These are phyloP conservation scores for Microctonus aethiopoides DNA, from an alignment of 2,888 invertebrate genomes.

Conservation along the genomic window DNA sequence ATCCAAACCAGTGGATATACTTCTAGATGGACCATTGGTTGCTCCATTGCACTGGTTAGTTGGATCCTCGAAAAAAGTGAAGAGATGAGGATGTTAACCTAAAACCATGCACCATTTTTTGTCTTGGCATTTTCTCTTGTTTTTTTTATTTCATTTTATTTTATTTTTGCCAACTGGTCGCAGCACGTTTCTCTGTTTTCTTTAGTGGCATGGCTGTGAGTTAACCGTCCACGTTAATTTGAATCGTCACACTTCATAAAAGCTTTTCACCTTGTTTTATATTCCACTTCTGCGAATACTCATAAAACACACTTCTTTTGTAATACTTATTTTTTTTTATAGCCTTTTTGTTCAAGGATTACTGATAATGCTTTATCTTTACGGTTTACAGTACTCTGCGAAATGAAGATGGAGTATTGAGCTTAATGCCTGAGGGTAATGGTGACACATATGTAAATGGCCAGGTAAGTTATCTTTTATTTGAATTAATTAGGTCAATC, in stretches of 20 bases:
- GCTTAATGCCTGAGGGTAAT: constrained; percentile 66
- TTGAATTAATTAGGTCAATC: no score
- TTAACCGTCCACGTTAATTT: neutral
- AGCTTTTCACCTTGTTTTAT: neutral
- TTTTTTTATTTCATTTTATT: constrained; percentile 4
- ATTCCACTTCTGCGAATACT: neutral
- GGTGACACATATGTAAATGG: constrained; percentile 72
- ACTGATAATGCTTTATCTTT: neutral
- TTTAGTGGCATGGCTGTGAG: neutral
- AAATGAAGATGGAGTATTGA: constrained; percentile 67
- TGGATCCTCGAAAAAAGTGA: constrained; percentile 12
- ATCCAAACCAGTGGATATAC: constrained; percentile 69
- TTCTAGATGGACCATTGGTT: constrained; percentile 73
- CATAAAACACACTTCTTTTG: neutral
- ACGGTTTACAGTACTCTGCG: constrained; percentile 67
- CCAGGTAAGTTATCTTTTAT: constrained; percentile 51
- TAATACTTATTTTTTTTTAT: neutral
- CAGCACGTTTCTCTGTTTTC: neutral
- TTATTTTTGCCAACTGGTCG: no score
- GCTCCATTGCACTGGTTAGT: constrained; percentile 73
- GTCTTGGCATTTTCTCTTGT: neutral
- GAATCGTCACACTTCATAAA: neutral
- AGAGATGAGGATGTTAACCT: neutral
- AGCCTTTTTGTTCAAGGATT: neutral
- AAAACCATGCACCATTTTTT: neutral